Conservation (phyloP, 1,140 invertebrate genomes). For the Bombus superbus region DNA sequence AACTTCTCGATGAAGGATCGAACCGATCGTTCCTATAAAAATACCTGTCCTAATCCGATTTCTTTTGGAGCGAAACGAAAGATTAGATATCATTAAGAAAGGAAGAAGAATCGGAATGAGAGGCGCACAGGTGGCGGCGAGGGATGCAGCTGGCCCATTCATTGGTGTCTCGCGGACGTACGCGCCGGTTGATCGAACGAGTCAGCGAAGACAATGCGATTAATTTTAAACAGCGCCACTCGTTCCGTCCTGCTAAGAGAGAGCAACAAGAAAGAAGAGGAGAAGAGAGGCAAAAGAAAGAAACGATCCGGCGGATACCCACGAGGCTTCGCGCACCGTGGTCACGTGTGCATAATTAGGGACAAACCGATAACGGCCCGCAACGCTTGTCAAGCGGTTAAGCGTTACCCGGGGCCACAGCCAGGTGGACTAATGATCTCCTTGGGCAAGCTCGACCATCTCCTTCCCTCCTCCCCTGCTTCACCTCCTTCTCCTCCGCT, state of each 20-base stretch:
- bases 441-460: constrained; percentile 66
- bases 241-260: neutral
- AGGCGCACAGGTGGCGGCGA: constrained; percentile 26
- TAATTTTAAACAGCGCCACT: constrained; percentile 37
- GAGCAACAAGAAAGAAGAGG: neutral
- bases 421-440: constrained; percentile 77
- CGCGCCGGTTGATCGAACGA: constrained; percentile 36
- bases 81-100: constrained; percentile 3
- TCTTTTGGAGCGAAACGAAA: neutral
- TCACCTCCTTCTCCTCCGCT: neutral
- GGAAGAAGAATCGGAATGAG: constrained; percentile 20
- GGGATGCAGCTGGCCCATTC: constrained; percentile 44
- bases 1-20: neutral
- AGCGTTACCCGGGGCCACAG: constrained; percentile 66
- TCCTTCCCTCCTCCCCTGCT: constrained; percentile 15
- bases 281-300: neutral
- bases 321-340: constrained; percentile 48
- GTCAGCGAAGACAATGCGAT: constrained; percentile 45
- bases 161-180: constrained; percentile 39
- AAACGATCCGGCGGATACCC: constrained; percentile 6
- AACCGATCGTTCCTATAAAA: neutral
- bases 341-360: constrained; percentile 72
- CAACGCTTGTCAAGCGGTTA: constrained; percentile 70
- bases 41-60: neutral
- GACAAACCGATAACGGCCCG: constrained; percentile 70